Conservation (phyloP, 2,888 invertebrate genomes). For the Lasius fuliginosus region DNA sequence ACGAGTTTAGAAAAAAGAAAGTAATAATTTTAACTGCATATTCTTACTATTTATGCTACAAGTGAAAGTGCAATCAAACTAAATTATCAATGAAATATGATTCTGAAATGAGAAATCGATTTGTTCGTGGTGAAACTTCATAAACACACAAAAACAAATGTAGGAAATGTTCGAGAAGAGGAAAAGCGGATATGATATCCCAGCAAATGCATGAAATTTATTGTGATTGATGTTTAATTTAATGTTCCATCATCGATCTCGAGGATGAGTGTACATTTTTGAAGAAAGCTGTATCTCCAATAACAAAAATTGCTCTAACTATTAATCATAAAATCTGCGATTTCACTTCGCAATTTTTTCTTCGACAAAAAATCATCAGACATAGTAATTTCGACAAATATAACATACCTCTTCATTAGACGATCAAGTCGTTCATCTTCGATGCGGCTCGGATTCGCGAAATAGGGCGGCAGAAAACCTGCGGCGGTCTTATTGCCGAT, state of each 20-base stretch:
- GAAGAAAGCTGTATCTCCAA: neutral
- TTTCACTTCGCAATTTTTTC: neutral
- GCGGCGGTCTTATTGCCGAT: conserved; percentile 55
- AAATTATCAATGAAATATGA: neutral
- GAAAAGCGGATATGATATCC: neutral
- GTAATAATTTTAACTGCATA: neutral
- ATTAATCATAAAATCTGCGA: conserved; percentile 1
- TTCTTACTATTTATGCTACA: neutral
- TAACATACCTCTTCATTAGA: conserved; percentile 40
- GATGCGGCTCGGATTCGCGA: conserved; percentile 34
- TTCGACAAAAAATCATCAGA: conserved; percentile 6
- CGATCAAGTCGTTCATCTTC: conserved; percentile 70
- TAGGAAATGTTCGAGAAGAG: conserved; percentile 1
- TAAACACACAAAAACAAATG: neutral
- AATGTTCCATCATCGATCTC: neutral
- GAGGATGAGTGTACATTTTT: neutral
- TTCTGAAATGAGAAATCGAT: neutral
- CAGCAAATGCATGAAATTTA: neutral
- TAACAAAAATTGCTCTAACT: neutral
- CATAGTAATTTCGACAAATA: conserved; percentile 28
- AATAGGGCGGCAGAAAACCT: conserved; percentile 33
- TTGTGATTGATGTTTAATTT: neutral
- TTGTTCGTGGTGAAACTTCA: neutral
- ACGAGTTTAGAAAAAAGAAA: neutral
- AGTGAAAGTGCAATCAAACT: neutral